A percentile compares a stretch with the other conserved stretches of the same genome.
Conservation (phyloP, 2,888 invertebrate genomes). For the Nemoura dubitans region DNA sequence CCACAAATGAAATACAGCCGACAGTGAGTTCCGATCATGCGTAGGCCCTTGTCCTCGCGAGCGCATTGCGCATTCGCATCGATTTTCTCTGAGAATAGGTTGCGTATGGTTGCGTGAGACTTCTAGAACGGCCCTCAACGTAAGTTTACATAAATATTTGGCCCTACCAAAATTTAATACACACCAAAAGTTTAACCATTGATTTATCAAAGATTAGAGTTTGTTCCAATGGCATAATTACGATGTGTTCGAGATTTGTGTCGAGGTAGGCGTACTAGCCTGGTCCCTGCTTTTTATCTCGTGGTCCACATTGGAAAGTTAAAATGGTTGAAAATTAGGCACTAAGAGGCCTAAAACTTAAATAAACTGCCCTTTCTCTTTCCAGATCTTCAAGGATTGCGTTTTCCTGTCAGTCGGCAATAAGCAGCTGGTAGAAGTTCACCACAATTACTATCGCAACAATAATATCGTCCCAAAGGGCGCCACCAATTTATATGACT, state of each 20-base stretch:
- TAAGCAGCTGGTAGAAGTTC: slow-evolving; percentile 46
- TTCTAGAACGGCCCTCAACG: background rate
- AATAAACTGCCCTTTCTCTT: slow-evolving; percentile 44
- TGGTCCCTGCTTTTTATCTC: background rate
- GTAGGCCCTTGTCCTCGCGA: background rate
- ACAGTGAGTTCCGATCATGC: slow-evolving; percentile 12
- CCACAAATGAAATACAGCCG: background rate
- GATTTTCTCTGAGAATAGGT: slow-evolving; percentile 4
- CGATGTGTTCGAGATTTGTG: background rate
- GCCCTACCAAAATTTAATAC: background rate
- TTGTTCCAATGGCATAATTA: background rate
- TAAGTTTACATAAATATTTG: background rate
- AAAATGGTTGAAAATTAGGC: slow-evolving; percentile 33
- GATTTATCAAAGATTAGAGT: background rate
- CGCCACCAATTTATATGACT: slow-evolving; percentile 96
- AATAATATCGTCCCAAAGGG: slow-evolving; percentile 78
- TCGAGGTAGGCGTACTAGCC: background rate
- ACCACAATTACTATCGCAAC: slow-evolving; percentile 50
- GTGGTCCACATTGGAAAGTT: slow-evolving; percentile 18
- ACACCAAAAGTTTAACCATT: background rate
- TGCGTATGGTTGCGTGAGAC: background rate
- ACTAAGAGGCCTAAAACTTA: background rate
- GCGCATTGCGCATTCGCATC: slow-evolving; percentile 7
- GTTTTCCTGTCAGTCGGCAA: slow-evolving; percentile 45
- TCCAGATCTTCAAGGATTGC: slow-evolving; percentile 48